Evolutionary conservation across 2,113 vertebrate genomes (phyloP).

Genomic region (Epinephelus moara): DNA sequence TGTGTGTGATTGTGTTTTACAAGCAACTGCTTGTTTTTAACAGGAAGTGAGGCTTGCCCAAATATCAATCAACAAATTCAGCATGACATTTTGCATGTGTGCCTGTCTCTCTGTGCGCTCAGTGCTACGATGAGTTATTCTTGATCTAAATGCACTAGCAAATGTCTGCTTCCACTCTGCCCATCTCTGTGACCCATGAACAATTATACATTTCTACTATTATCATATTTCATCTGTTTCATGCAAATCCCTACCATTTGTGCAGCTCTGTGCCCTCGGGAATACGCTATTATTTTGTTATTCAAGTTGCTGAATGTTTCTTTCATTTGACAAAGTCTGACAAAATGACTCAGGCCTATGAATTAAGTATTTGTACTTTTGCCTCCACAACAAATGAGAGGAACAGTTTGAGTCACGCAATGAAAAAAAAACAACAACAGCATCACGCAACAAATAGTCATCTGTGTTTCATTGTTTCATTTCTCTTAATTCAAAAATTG

Average conservation of each 20-base stretch:
- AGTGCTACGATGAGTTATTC: conserved; percentile 10
- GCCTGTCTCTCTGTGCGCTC: conserved; percentile 3
- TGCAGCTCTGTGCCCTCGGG: conserved; percentile 27
- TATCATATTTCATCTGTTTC: conserved; percentile 37
- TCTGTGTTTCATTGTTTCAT: background rate
- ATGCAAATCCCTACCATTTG: conserved; percentile 33
- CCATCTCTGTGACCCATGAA: conserved; percentile 32
- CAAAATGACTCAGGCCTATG: conserved; percentile 39
- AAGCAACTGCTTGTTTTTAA: background rate
- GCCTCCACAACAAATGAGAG: background rate
- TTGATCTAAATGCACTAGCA: background rate
- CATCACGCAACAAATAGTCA: background rate
- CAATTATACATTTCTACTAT: conserved; percentile 39
- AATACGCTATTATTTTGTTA: conserved; percentile 26
- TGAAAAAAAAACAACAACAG: background rate
- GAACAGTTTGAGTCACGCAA: conserved; percentile 11
- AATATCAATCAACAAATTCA: conserved; percentile 6
- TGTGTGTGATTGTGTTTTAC: conserved; percentile 1
- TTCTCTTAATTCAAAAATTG: background rate
- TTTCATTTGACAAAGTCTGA: conserved; percentile 27
- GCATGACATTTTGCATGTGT: conserved; percentile 4
- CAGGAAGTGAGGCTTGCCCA: background rate
- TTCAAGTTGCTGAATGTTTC: conserved; percentile 22
- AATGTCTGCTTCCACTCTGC: conserved; percentile 7
- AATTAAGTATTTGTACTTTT: conserved; percentile 43